Percentiles rank a stretch among this genome's conserved stretches.
phyloP scores from a whole-genome alignment of 2,888 invertebrate species.

The Drepana falcataria region DNA sequence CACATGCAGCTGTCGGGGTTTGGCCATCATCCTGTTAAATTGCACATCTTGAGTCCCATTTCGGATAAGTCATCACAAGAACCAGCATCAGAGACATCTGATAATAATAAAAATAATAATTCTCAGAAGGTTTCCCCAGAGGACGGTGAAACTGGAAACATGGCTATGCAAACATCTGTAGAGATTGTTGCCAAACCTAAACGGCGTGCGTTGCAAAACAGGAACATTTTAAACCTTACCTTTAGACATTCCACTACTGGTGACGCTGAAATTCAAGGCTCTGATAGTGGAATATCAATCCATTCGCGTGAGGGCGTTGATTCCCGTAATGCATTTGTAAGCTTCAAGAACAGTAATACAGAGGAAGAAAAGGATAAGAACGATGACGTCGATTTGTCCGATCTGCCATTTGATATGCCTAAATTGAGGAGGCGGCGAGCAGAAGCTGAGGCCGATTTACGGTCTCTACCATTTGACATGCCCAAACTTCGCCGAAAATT shows the following conservation, averaged over 20 bases:
- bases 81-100: conserved; percentile 89
- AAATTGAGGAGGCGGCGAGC: conserved; percentile 86
- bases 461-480: conserved; percentile 94
- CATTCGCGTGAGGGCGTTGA: conserved; percentile 90
- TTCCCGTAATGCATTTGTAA: conserved; percentile 80
- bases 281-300: conserved; percentile 92
- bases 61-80: conserved; percentile 94
- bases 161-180: conserved; percentile 64
- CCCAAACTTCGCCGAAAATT: conserved; percentile 89
- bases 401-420: conserved; percentile 94
- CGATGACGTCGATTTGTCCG: conserved; percentile 84
- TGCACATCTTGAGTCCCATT: conserved; percentile 92
- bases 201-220: conserved; percentile 85
- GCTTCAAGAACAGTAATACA: conserved; percentile 79
- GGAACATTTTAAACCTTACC: conserved; percentile 84
- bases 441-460: conserved; percentile 88
- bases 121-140: conserved; percentile 88
- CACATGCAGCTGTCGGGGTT: conserved; percentile 83
- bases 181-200: conserved; percentile 79
- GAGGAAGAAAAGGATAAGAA: conserved; percentile 63
- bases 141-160: conserved; percentile 70
- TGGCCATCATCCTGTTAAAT: conserved; percentile 85
- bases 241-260: conserved; percentile 81
- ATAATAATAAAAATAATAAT: conserved; percentile 88
- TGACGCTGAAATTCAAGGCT: conserved; percentile 89